phyloP scores from a whole-genome alignment of 2,888 invertebrate species.

The Barypeithes pellucidus region DNA sequence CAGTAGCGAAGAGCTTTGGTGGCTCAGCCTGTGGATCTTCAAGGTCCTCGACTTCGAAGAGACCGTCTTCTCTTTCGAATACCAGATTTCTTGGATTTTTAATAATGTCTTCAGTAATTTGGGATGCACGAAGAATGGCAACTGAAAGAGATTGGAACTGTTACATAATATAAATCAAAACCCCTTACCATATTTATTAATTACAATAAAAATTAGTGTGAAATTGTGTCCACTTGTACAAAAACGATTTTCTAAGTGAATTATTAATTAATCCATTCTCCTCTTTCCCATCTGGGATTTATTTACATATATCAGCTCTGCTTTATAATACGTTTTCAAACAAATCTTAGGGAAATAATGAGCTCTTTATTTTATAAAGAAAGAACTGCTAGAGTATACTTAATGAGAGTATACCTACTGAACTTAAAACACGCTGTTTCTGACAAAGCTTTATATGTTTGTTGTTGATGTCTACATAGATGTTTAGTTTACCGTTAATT shows the following conservation, averaged over 20 bases:
- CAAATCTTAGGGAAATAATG: not conserved
- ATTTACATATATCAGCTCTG: not conserved
- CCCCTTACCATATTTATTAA: no score
- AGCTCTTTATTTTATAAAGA: not conserved
- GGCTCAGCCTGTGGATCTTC: slow-evolving; percentile 13
- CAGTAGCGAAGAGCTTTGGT: slow-evolving; percentile 34
- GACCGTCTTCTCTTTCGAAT: slow-evolving; percentile 51
- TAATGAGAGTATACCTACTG: not conserved
- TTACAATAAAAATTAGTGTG: no score
- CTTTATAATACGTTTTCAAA: not conserved
- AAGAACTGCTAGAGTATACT: not conserved
- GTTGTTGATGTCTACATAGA: slow-evolving; percentile 1
- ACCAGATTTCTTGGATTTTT: slow-evolving; percentile 48
- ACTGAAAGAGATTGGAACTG: not conserved
- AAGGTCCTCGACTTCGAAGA: slow-evolving; percentile 54
- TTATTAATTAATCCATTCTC: not conserved
- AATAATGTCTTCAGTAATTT: slow-evolving; percentile 33
- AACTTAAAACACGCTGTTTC: not conserved
- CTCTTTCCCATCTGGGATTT: not conserved
- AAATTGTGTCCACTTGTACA: no score
- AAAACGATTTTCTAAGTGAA: not conserved
- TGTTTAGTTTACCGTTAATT: slow-evolving; percentile 1
- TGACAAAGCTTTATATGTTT: not conserved
- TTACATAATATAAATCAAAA: no score
- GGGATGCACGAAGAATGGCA: not conserved